Evolutionary conservation across 2,113 vertebrate species (phyloP), one percentile per base, ranked within the genome.

Genomic region (Indicator indicator): DNA sequence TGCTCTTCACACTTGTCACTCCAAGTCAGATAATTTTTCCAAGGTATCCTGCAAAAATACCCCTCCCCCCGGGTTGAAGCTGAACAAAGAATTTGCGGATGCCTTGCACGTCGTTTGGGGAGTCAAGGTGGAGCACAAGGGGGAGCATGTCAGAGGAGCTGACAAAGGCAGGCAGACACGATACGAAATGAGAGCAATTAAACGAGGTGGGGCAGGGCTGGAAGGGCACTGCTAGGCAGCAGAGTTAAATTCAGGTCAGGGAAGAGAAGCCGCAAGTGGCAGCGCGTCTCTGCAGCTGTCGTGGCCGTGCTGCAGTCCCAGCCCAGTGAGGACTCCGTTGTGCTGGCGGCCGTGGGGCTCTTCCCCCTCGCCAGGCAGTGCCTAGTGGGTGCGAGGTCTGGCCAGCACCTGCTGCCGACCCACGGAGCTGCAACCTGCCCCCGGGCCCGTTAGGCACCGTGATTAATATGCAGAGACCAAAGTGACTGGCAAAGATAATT

Each of bases 1-100:
- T 90, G 90, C 94, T 95, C 94, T 93, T 94, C 95, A 92, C 92
- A 94, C 95, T 96, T 96, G 90, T 94, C 94, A 94, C 73, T 92
- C 83, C 55, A 93, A 92, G 89, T 93, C 94, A 94, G 70, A 62
- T 59, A 78, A 82, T 87, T 92, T 94, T 89, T 85, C 94, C 50
- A 24, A 87, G 71, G 81, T 67, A 50, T 63, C 70, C 70, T 73
- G 81, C 65, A 20, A 15, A 76, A 93, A 36, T 19, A 84, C 40
- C 46, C 87, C 81, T 27, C 54, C 54, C 55, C 16, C 63, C 28
- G 16, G 30, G 19, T 6, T 52, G 60, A 68, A 80, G 42, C 42
- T 0, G 63, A 90, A 93, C 89, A 93, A 95, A 94, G 93, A 89
- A 27, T 52, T n/a, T 16, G 46, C 9, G 72, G 93, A 16, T 7